Base-by-base conservation (phyloP, 1,140 invertebrate species). In the Euglossa dilemma region DNA sequence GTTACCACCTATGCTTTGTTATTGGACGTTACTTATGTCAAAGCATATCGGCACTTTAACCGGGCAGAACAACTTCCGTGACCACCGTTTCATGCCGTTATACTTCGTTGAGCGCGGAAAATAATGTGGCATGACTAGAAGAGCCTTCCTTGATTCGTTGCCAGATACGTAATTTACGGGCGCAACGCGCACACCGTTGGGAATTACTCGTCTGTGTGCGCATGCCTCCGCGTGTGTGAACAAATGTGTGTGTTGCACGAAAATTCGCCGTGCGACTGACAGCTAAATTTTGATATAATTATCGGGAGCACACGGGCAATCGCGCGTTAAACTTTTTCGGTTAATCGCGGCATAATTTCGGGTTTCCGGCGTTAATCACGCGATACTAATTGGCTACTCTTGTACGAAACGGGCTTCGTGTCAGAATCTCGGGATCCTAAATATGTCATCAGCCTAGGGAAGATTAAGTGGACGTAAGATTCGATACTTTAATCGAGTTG, bases 101-200 rank as follows among this genome's bases (percentile, higher is more conserved):
- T 82, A 78, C 83, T 47, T 47, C 23, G 73, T 81, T 66, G 64
- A 61, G 11, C 61, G 76, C 67, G 63, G 78, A 87, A 85, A 88
- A 88, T 88, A 85, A 88, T 79, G 87, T 79, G 78, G 83, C 87
- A 59, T 57, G 78, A 81, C 87, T 75, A 81, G 73, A 81, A 78
- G 74, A 81, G 72, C 69, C 64, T 78, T 76, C 69, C 87, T 88
- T 88, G 87, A 88, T 88, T 82, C 87, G 67, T 74, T 87, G 87
- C 87, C 87, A 88, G 87, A 85, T 88, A 87, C 56, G 73, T 84
- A 85, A 87, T 88, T 87, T 88, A 88, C 73, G 54, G 54, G 36
- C 57, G 57, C 57, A 74, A 64, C 86, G 73, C 64, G 69, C 75
- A 56, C 57, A 75, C 75, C 66, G 43, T 61, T 72, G 66, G 70